Conservation (phyloP, 2,888 invertebrate species). For the Rotaria macrura region DNA sequence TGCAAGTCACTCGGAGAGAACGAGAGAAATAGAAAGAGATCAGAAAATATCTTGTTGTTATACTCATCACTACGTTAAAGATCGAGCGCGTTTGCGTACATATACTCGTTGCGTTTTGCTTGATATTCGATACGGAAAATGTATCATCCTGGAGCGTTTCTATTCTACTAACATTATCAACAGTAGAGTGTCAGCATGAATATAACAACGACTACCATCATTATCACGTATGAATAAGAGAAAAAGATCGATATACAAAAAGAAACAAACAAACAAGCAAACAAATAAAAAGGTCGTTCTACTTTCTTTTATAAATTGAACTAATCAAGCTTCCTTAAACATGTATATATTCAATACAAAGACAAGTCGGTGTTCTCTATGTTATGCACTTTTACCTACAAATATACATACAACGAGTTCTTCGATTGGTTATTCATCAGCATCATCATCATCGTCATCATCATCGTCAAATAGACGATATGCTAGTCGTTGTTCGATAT, state of each 20-base stretch:
- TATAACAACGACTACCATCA: neutral
- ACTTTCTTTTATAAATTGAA: neutral
- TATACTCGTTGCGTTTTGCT: neutral
- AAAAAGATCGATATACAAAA: neutral
- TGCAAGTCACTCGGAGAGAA: conserved; percentile 19
- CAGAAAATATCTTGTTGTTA: conserved; percentile 13
- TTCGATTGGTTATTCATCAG: neutral
- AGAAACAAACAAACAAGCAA: neutral
- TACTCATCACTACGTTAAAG: conserved; percentile 8
- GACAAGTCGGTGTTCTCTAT: neutral
- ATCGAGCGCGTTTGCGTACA: neutral
- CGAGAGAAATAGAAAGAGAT: conserved; percentile 7
- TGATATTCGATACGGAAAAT: conserved; percentile 21
- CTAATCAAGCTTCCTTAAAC: neutral
- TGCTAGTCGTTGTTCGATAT: neutral
- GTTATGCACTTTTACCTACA: neutral
- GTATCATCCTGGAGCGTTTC: conserved; percentile 6
- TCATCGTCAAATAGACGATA: neutral
- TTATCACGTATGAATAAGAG: neutral
- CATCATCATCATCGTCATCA: neutral
- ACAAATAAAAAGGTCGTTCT: neutral
- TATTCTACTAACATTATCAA: neutral
- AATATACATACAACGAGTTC: neutral
- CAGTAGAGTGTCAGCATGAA: neutral
- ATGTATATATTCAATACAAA: neutral